Conservation (phyloP, 2,888 invertebrate species). For the Parapristionchus giblindavisi region DNA sequence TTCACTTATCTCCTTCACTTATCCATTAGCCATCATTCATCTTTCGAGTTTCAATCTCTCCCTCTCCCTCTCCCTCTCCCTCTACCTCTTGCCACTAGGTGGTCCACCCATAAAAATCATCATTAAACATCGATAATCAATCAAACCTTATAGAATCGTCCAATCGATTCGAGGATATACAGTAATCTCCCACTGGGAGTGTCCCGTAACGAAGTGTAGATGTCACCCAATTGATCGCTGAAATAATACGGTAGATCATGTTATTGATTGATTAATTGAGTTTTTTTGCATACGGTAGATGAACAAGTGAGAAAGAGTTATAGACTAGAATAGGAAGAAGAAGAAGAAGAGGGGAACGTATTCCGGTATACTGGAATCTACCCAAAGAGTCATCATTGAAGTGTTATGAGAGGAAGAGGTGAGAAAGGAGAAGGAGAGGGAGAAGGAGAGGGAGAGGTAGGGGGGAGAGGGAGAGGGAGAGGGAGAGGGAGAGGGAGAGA, state of each 20-base stretch:
- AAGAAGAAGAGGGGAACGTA: background rate
- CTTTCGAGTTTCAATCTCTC: slow-evolving; percentile 2
- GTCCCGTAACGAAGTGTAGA: slow-evolving; percentile 13
- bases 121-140: background rate
- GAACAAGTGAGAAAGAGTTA: background rate
- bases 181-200: slow-evolving; percentile 12
- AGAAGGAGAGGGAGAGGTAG: background rate
- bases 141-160: slow-evolving; percentile 22
- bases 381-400: background rate
- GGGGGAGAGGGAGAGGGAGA: slow-evolving; percentile 2
- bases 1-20: background rate
- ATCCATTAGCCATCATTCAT: background rate
- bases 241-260: background rate
- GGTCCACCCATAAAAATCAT: background rate
- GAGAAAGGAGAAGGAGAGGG: slow-evolving; percentile 17
- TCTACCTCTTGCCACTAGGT: slow-evolving; percentile 3
- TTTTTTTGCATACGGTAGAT: background rate
- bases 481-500: background rate
- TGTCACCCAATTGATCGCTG: slow-evolving; percentile 15
- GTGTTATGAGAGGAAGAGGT: background rate
- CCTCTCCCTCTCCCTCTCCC: background rate
- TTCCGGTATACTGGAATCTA: background rate
- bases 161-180: slow-evolving; percentile 17
- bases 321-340: no score
- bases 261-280: background rate